These are phyloP conservation scores for Shinisaurus crocodilurus DNA, from an alignment of 2,113 vertebrate species.

Conservation along the genomic window DNA sequence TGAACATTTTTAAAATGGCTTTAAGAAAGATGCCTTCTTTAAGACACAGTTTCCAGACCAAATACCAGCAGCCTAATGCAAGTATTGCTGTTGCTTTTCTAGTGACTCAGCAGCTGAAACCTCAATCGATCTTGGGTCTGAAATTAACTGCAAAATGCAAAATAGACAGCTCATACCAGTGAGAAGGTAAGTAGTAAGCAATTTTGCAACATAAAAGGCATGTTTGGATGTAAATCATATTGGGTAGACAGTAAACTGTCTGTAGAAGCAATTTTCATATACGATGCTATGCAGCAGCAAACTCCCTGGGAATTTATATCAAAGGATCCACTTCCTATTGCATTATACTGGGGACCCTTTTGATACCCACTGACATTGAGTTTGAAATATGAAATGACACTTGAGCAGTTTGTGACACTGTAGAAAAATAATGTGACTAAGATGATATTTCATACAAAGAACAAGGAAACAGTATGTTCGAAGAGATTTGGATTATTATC, in stretches of 20 bases:
- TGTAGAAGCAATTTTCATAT: constrained; percentile 54
- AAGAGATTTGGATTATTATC: constrained; percentile 37
- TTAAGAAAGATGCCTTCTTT: constrained; percentile 24
- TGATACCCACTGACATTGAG: constrained; percentile 51
- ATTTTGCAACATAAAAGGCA: constrained; percentile 65
- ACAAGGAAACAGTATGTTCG: constrained; percentile 27
- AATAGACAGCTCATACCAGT: constrained; percentile 41
- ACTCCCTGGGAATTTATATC: constrained; percentile 70
- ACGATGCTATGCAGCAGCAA: constrained; percentile 53
- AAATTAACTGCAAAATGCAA: constrained; percentile 67
- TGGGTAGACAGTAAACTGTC: constrained; percentile 60
- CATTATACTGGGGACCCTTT: constrained; percentile 51
- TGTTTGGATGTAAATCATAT: constrained; percentile 60
- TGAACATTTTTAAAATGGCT: not conserved
- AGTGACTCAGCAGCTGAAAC: constrained; percentile 61
- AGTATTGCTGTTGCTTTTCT: constrained; percentile 30
- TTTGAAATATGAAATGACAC: constrained; percentile 54
- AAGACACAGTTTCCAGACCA: constrained; percentile 1
- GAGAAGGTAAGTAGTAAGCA: constrained; percentile 52
- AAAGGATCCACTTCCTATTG: constrained; percentile 58
- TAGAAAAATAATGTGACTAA: constrained; percentile 54
- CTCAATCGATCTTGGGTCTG: constrained; percentile 59
- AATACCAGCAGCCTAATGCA: constrained; percentile 32
- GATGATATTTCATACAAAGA: constrained; percentile 37
- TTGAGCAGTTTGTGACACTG: constrained; percentile 48